phyloP scores from a whole-genome alignment of 2,113 vertebrate genomes.

The mouse (Mus musculus) region DNA sequence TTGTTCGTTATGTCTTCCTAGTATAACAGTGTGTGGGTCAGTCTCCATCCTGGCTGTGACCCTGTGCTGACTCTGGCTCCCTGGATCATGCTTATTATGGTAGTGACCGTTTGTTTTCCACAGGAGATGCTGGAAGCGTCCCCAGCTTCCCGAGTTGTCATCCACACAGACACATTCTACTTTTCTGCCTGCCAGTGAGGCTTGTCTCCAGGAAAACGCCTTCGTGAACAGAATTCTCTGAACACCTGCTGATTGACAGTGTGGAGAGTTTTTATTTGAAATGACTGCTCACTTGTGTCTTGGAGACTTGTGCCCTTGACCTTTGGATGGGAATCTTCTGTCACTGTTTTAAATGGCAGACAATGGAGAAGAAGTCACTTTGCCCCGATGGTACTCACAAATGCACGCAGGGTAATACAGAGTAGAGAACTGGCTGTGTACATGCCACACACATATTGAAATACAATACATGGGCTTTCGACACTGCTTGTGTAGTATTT shows the following conservation, averaged over 20 bases:
- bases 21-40: background rate
- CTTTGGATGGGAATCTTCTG: slow-evolving; percentile 48
- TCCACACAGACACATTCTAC: background rate
- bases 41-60: background rate
- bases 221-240: slow-evolving; percentile 79
- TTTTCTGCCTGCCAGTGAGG: slow-evolving; percentile 31
- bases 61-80: slow-evolving; percentile 34
- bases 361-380: background rate
- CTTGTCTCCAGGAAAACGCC: slow-evolving; percentile 81
- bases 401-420: background rate
- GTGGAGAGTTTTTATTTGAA: slow-evolving; percentile 78
- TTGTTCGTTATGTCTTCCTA: background rate
- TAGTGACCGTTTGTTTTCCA: slow-evolving; percentile 69
- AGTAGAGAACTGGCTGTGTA: background rate
- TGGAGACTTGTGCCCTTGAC: slow-evolving; percentile 52
- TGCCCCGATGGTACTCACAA: background rate
- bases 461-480: background rate
- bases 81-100: slow-evolving; percentile 64
- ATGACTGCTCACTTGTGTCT: background rate
- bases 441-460: background rate
- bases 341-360: slow-evolving; percentile 22
- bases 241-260: slow-evolving; percentile 70
- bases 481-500: background rate
- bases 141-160: slow-evolving; percentile 13
- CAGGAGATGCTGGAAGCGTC: slow-evolving; percentile 31